Percentiles rank a stretch among this genome's conserved stretches.
phyloP scores from a whole-genome alignment of 92 coral and sea anemone species.

The Zoanthus sociatus region DNA sequence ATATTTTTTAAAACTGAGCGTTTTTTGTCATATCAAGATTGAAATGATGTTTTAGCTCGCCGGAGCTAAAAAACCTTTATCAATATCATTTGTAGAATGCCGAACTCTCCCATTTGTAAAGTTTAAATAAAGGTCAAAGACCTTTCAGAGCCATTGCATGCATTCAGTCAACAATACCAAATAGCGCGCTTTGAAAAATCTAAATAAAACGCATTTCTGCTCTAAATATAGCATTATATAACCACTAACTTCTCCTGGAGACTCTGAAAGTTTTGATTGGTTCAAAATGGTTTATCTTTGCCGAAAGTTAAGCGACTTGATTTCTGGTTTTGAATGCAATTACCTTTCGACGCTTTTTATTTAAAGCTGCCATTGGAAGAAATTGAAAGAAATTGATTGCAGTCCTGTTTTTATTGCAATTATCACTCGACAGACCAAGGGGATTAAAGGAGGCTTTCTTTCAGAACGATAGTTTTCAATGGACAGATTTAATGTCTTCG shows the following conservation, averaged over 20 bases:
- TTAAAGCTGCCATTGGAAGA: neutral
- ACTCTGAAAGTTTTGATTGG: conserved; percentile 4
- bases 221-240: neutral
- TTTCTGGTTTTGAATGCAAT: neutral
- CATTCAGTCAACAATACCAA: too few relatives aligned
- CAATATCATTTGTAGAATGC: too few relatives aligned
- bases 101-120: too few relatives aligned
- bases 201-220: too few relatives aligned
- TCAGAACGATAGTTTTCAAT: conserved; percentile 29
- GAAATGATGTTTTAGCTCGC: too few relatives aligned
- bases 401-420: neutral
- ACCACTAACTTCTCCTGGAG: neutral
- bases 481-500: conserved; percentile 47
- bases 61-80: too few relatives aligned
- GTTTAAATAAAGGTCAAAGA: too few relatives aligned
- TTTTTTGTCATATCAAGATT: too few relatives aligned
- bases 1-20: too few relatives aligned
- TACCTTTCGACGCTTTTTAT: neutral
- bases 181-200: too few relatives aligned
- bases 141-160: too few relatives aligned
- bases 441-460: neutral
- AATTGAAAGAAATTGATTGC: neutral
- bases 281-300: neutral
- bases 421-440: neutral
- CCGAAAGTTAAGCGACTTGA: neutral